Evolutionary conservation across 2,888 invertebrate species (phyloP).

Genomic region (Megamerina dolium): DNA sequence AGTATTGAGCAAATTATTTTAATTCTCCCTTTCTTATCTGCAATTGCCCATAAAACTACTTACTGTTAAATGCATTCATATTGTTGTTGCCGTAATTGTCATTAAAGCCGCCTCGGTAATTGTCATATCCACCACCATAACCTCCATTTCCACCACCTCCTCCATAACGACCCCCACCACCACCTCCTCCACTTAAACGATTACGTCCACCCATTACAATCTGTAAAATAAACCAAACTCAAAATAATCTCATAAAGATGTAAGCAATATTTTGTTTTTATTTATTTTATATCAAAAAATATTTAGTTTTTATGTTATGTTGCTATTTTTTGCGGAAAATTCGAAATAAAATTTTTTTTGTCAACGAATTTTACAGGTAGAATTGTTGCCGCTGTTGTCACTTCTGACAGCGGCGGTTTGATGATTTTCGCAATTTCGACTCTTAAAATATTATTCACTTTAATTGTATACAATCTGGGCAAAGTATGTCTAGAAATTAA

Average conservation of each 20-base stretch:
- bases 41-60: too few relatives aligned
- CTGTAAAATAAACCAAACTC: constrained; percentile 18
- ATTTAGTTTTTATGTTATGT: constrained; percentile 7
- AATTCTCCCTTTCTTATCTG: too few relatives aligned
- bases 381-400: constrained; percentile 6
- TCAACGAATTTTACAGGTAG: too few relatives aligned
- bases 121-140: constrained; percentile 19
- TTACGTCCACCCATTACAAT: constrained; percentile 40
- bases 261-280: neutral
- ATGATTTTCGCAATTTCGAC: too few relatives aligned
- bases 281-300: constrained; percentile 3
- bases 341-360: too few relatives aligned
- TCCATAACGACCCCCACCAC: constrained; percentile 10
- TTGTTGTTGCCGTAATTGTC: constrained; percentile 28
- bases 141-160: constrained; percentile 22
- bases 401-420: too few relatives aligned
- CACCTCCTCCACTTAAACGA: constrained; percentile 24
- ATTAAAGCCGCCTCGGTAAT: constrained; percentile 26
- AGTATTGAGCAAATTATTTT: too few relatives aligned
- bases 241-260: neutral
- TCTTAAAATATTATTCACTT: constrained; percentile 20
- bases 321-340: constrained; percentile 11
- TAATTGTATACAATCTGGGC: constrained; percentile 26
- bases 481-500: constrained; percentile 34
- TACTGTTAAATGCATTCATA: constrained; percentile 30